Percentiles rank a stretch among this genome's conserved stretches.
Evolutionary conservation across 1,140 invertebrate species (phyloP).

Genomic region (Brachionus calyciflorus): DNA sequence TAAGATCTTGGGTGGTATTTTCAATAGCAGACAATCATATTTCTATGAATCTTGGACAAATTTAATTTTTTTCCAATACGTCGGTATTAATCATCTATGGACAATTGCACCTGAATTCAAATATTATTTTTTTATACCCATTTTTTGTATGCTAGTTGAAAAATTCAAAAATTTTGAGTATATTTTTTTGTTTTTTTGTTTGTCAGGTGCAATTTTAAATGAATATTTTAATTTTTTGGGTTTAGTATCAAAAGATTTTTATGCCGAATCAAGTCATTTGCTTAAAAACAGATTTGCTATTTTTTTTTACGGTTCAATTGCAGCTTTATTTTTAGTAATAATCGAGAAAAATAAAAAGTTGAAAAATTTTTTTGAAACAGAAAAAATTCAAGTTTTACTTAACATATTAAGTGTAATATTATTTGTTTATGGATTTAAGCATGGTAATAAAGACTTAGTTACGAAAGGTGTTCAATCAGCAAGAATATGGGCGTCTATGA

Average conservation of each 20-base stretch:
- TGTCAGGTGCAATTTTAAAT: neutral
- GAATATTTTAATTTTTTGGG: constrained; percentile 21
- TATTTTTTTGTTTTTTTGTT: neutral
- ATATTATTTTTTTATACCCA: constrained; percentile 42
- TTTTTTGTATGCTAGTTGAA: constrained; percentile 7
- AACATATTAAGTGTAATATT: neutral
- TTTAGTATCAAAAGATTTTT: neutral
- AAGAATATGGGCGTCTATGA: neutral
- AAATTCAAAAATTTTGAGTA: neutral
- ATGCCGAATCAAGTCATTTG: neutral
- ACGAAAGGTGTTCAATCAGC: neutral
- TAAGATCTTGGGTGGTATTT: neutral
- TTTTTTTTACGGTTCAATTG: constrained; percentile 32
- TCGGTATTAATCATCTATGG: constrained; percentile 33
- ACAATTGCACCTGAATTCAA: constrained; percentile 39
- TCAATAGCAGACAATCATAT: neutral
- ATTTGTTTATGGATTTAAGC: neutral
- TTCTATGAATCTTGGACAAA: neutral
- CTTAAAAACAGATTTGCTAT: neutral
- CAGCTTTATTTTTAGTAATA: neutral
- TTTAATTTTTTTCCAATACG: neutral
- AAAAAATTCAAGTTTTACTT: constrained; percentile 5
- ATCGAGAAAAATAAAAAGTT: neutral
- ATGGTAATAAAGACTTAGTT: neutral
- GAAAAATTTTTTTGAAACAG: neutral